Evolutionary conservation across 2,113 vertebrate genomes (phyloP), one percentile per base, ranked within the genome.

Genomic region (Calonectris borealis): DNA sequence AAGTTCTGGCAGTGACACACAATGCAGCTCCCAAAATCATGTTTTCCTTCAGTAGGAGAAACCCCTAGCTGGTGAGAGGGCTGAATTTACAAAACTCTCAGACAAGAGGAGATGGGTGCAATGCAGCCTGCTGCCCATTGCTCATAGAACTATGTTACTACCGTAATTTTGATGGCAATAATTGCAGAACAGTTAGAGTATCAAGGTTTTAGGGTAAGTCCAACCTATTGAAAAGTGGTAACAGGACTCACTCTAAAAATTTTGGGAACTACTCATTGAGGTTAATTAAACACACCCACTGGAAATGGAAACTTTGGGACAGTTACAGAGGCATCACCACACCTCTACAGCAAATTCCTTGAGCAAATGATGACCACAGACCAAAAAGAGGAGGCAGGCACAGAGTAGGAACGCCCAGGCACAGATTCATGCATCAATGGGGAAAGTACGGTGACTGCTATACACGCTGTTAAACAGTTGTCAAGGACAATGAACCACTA

Each of bases 401-500:
- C 7, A 57, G 61, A 34, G 27, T 3, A 52, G 36, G 70, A 57
- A 68, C n/a, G 64, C 18, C 25, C 64, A 70, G 64, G 66, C 27
- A 80, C 36, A 61, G 36, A 76, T 57, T 79, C 34, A 69, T 29
- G 54, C n/a, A 52, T 31, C 2, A 2, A 40, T n/a, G 2, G 7
- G 60, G 24, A 71, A 76, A 68, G 11, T 22, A 71, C 0, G 0
- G 8, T 58, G 48, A 82, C 20, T 60, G 16, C 32, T 78, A 29
- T 3, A 51, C 5, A 4, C 40, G 38, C 70, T 78, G 40, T 55
- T 93, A 73, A 88, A 70, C 58, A 62, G 42, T 14, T 44, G 38
- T 65, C 25, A 71, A 72, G 57, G 46, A 54, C 61, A 91, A 87
- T 15, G 19, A 64, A 51, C 46, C 44, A 93, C 13, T 61, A 84